Base-by-base conservation (phyloP, 2,797 vertebrate species). In the Macropodus opercularis region DNA sequence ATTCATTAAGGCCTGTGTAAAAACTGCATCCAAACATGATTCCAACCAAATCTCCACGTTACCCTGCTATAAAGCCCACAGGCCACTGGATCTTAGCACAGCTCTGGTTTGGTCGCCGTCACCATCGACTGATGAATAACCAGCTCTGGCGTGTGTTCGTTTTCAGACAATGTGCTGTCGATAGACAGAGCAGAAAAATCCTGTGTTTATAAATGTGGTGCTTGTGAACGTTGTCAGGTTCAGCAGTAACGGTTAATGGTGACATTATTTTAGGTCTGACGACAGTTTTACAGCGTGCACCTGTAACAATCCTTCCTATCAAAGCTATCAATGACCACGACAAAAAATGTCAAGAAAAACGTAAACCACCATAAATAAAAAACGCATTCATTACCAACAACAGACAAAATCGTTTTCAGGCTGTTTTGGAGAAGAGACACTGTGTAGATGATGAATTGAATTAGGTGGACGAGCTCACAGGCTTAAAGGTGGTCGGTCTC, bases 1-100 rank as follows among this genome's bases (percentile, higher is more conserved):
- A 22, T 58, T 65, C 68, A 64, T 58, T 52, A 41, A 1, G 43
- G 41, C 67, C 8, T 34, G 9, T 6, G 26, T 1, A 1, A 29
- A 36, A 2, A 17, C 31, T 36, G 40, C 11, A 4, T 19, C 36
- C 49, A 31, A 38, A 10, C 18, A 26, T 22, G 10, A 13, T 2
- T 26, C 41, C 41, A 22, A 31, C 26, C 38, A 6, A 31, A 26
- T 32, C 32, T 23, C 49, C 17, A 5, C 26, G 51, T 34, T 42
- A 6, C 42, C 14, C 26, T 9, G 42, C 26, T 1, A 6, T 31
- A 29, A n/a, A 43, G 3, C 4, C 49, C 22, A n/a, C 15, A 22
- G 24, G 9, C 29, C 12, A 4, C 8, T 19, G n/a, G n/a, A n/a
- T n/a, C n/a, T n/a, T n/a, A n/a, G n/a, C n/a, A n/a, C n/a, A n/a